Evolutionary conservation across 1,140 invertebrate species (phyloP).

Genomic region (Drosophila yakuba): DNA sequence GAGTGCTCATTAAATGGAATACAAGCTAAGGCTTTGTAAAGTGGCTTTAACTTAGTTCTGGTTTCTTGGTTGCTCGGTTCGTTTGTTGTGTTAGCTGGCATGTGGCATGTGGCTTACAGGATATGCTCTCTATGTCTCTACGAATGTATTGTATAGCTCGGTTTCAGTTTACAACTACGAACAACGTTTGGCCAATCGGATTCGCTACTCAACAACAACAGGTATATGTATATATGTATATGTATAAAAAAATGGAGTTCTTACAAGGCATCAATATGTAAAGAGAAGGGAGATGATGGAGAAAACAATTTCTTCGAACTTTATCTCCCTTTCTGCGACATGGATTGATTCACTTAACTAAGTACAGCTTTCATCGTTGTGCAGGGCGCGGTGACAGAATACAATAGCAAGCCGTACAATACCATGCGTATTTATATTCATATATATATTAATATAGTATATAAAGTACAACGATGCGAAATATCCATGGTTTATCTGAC

Average conservation of each 20-base stretch:
- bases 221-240: constrained; percentile 10
- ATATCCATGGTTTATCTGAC: constrained; percentile 20
- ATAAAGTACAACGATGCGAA: constrained; percentile 21
- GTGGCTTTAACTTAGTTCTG: constrained; percentile 47
- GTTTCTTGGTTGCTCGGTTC: constrained; percentile 16
- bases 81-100: constrained; percentile 49
- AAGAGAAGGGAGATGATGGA: neutral
- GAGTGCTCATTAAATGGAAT: constrained; percentile 66
- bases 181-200: constrained; percentile 61
- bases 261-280: constrained; percentile 35
- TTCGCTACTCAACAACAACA: constrained; percentile 58
- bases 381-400: constrained; percentile 18
- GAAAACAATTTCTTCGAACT: neutral
- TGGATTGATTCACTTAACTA: constrained; percentile 33
- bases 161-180: constrained; percentile 35
- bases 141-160: constrained; percentile 27
- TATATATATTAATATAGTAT: constrained; percentile 19
- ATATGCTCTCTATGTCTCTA: constrained; percentile 28
- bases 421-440: constrained; percentile 26
- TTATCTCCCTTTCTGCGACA: neutral
- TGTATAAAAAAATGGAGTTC: constrained; percentile 15
- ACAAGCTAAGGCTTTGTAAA: constrained; percentile 63
- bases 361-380: constrained; percentile 37
- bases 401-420: constrained; percentile 24
- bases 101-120: constrained; percentile 47